Base-by-base conservation (phyloP, 2,797 vertebrate genomes). In the Sciurus vulgaris region DNA sequence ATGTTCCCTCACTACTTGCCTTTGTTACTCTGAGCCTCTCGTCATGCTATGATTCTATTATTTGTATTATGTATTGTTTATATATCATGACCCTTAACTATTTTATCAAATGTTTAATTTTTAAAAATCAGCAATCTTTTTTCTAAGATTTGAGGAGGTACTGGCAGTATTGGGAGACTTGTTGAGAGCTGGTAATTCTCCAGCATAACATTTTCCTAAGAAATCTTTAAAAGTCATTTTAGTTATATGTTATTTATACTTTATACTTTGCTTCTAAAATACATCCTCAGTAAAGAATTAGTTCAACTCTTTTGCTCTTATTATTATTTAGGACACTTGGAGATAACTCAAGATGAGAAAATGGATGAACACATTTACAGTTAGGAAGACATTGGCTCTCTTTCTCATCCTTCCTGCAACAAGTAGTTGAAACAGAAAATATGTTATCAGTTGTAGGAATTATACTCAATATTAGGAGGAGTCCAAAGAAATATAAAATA, bases 401-500 rank as follows among this genome's bases (percentile, higher is more conserved):
- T 86, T 70, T 73, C 12, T 86, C 33, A 38, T 87, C 13, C 24
- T 15, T 79, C 59, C 69, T 73, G 4, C 69, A 85, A 59, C 67
- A 91, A 93, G 22, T 56, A 15, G n/a, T 72, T 77, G 67, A 91
- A 85, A 77, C 33, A 51, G 51, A 95, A 82, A 82, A 54, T 70
- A 56, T 12, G 14, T 81, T 93, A 70, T 54, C 63, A 41, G 11
- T 82, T 86, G 15, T 81, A 26, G 77, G 54, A 51, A 24, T 59
- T 86, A 65, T 38, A 72, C 1, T 89, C 51, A 81, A 3, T n/a
- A 77, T 69, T 91, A 6, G 72, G 35, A 67, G 47, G 30, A 56
- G 20, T 67, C 72, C 74, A 91, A 72, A 76, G 51, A 83, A 82
- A 65, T 89, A 73, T 24, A 7, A 89, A 93, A 86, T 78, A 67